phyloP scores from a whole-genome alignment of 2,113 vertebrate species.

The Chiloscyllium plagiosum region DNA sequence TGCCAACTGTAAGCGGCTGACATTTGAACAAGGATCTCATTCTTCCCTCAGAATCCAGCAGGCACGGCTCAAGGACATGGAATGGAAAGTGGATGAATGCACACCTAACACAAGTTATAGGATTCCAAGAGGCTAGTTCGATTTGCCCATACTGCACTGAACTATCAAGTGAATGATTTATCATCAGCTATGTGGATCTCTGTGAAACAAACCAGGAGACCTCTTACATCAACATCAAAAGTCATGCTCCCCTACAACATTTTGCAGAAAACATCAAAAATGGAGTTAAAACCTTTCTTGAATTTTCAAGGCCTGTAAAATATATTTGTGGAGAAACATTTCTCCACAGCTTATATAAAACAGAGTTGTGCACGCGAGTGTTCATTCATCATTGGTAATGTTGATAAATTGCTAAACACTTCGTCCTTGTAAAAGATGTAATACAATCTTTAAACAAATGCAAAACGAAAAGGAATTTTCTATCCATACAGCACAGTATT shows the following conservation, averaged over 20 bases:
- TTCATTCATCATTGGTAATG: background rate
- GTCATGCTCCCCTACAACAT: too few relatives aligned
- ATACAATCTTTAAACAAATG: background rate
- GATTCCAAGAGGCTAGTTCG: background rate
- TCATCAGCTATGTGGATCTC: background rate
- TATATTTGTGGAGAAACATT: background rate
- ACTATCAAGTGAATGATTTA: background rate
- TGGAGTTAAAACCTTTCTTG: background rate
- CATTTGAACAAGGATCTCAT: constrained; percentile 61
- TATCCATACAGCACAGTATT: background rate
- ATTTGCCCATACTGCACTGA: background rate
- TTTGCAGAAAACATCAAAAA: background rate
- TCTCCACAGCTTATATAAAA: background rate
- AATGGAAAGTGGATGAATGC: constrained; percentile 39
- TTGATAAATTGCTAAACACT: background rate
- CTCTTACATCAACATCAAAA: constrained; percentile 6
- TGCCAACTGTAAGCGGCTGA: constrained; percentile 58
- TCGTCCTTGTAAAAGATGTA: background rate
- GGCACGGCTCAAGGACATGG: constrained; percentile 56
- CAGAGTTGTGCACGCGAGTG: background rate
- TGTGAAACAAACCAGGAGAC: background rate
- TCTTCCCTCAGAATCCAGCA: constrained; percentile 56
- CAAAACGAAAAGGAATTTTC: background rate
- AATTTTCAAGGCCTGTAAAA: background rate
- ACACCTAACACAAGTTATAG: constrained; percentile 25